Percentiles rank a stretch among this genome's conserved stretches.
Conservation (phyloP, 1,140 invertebrate genomes). For the Mycetomoellerius zeteki region DNA sequence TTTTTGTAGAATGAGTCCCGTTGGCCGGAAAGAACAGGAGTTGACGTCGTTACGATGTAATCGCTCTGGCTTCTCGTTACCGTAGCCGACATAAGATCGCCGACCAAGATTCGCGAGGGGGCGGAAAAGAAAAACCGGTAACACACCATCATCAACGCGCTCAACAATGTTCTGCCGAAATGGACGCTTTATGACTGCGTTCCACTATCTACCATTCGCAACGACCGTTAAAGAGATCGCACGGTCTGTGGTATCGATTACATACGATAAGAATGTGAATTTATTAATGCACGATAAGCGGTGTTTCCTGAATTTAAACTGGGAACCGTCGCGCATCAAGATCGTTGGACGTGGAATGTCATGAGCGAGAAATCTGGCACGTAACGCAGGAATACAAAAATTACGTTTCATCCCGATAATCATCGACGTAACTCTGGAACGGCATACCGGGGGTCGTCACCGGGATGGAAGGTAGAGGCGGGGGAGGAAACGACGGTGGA, state of each 20-base stretch:
- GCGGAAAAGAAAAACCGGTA: background rate
- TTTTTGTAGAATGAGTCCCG: background rate
- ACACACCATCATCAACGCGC: background rate
- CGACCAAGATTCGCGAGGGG: background rate
- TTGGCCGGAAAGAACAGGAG: background rate
- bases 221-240: conserved; percentile 16
- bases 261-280: background rate
- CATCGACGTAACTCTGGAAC: conserved; percentile 60
- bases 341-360: conserved; percentile 62
- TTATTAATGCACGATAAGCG: conserved; percentile 32
- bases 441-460: conserved; percentile 61
- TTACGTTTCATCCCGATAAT: conserved; percentile 75
- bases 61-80: conserved; percentile 1
- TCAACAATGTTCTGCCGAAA: conserved; percentile 12
- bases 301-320: conserved; percentile 55
- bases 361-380: conserved; percentile 61
- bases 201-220: background rate
- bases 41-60: conserved; percentile 42
- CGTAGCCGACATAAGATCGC: background rate
- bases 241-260: background rate
- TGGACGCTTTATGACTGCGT: conserved; percentile 2
- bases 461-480: background rate
- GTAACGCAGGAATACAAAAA: conserved; percentile 69
- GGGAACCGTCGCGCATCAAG: conserved; percentile 52
- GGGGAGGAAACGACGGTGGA: conserved; percentile 4